Base-by-base conservation (phyloP, 2,888 invertebrate genomes). In the Sepioteuthis lessoniana region DNA sequence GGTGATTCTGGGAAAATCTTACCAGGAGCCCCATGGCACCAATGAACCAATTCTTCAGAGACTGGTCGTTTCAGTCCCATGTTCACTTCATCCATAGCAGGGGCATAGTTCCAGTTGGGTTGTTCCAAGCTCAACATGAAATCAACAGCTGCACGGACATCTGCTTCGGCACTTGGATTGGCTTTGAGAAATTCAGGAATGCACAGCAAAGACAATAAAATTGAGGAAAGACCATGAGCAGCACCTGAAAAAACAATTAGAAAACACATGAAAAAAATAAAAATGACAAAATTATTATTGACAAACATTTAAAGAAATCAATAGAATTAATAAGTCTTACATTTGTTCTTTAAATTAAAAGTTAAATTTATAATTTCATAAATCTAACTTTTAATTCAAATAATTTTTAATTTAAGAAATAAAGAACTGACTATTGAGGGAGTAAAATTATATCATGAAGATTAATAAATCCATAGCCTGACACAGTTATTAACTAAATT, bases 1-100 rank as follows among this genome's bases (percentile, higher is more conserved):
- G 55, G 0, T 55, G 3, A 25, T 55, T 21, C 55, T 7, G 5
- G 5, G 55, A 28, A 38, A 28, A 19, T 94, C 94, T 94, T 96
- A 97, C 98, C 99, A 21, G 98, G 98, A 25, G 98, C 98, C 0
- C 99, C 99, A 97, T 99, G 99, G 97, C 99, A 99, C 99, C 99
- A 99, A 96, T 99, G 99, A 0, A 99, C 98, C 28, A 99, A 97
- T 94, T 98, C 98, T 94, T 98, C 98, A 28, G 97, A 97, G 37
- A 97, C 97, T 7, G 97, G 95, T n/a, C 96, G 94, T 91, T 94
- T 93, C 50, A 94, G 93, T 25, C 94, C 96, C 94, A 7, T 98
- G 98, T 97, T 97, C 94, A 98, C 97, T 97, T 98, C 98, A 95
- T 98, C 98, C 96, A 98, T 97, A 10, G 98, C 98, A 95, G 98